phyloP scores from a whole-genome alignment of 2,888 invertebrate species.

The Drosophila paranaensis region DNA sequence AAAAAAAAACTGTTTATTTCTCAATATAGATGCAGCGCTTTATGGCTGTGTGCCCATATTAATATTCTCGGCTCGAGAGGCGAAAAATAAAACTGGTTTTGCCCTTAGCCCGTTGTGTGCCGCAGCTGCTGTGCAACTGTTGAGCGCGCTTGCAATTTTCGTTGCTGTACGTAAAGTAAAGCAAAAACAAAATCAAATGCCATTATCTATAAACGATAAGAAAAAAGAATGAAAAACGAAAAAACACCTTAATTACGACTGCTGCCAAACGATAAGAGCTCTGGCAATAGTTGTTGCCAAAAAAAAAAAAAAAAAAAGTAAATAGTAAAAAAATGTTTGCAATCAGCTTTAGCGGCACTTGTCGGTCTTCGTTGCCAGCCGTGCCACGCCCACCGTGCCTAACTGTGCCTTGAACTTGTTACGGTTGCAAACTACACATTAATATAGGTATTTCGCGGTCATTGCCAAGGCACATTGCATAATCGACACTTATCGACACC shows the following conservation, averaged over 20 bases:
- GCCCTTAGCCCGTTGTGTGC: constrained; percentile 20
- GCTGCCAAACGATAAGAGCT: constrained; percentile 28
- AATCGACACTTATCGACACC: constrained; percentile 46
- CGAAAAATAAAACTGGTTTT: constrained; percentile 35
- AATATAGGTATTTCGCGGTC: constrained; percentile 53
- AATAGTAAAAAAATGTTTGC: constrained; percentile 4
- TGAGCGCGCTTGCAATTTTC: constrained; percentile 26
- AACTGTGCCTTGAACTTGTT: constrained; percentile 57
- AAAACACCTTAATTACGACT: constrained; percentile 25
- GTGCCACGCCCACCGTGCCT: constrained; percentile 27
- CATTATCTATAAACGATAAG: constrained; percentile 43
- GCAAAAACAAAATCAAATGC: not conserved
- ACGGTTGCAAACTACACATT: constrained; percentile 1
- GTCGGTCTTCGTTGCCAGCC: constrained; percentile 34
- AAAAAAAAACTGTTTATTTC: not conserved
- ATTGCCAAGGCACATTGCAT: constrained; percentile 65
- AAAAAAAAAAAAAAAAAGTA: not conserved
- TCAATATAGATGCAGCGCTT: constrained; percentile 13
- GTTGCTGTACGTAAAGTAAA: constrained; percentile 7
- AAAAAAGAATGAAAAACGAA: constrained; percentile 11
- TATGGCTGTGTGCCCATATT: constrained; percentile 26
- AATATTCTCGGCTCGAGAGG: constrained; percentile 8
- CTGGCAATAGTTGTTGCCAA: constrained; percentile 27
- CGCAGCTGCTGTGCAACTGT: constrained; percentile 20
- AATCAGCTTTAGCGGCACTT: constrained; percentile 40